Conservation (phyloP, 2,113 vertebrate genomes). For the Catharus fuscescens region DNA sequence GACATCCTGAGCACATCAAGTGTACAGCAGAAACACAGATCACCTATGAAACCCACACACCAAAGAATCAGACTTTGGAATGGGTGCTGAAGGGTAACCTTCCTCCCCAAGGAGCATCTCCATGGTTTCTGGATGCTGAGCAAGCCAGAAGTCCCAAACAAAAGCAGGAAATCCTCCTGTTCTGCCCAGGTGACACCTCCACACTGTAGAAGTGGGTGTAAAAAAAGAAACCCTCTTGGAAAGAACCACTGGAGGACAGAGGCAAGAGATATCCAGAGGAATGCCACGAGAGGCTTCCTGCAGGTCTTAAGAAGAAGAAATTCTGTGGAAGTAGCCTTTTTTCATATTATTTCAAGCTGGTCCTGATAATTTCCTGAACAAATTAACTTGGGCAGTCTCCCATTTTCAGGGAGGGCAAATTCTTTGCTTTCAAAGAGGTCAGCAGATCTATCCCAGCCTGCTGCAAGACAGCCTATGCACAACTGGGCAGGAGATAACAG, state of each 20-base stretch:
- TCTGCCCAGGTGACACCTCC: background rate
- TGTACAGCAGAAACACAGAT: background rate
- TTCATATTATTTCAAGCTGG: background rate
- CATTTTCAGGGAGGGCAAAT: background rate
- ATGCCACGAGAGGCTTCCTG: background rate
- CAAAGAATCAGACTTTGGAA: background rate
- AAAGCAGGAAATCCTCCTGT: background rate
- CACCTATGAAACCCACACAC: background rate
- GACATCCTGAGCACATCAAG: background rate
- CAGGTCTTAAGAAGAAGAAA: background rate
- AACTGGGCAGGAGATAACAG: background rate
- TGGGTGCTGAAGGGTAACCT: background rate
- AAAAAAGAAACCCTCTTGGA: background rate
- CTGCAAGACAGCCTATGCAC: background rate
- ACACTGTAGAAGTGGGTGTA: background rate
- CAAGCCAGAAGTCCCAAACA: background rate
- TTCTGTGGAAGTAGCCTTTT: background rate
- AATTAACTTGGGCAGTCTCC: background rate
- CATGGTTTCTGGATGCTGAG: rapidly evolving
- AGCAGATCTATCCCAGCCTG: background rate
- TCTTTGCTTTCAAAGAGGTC: background rate
- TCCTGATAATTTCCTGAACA: background rate
- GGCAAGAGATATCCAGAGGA: background rate
- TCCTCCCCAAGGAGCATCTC: rapidly evolving
- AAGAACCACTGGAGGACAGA: background rate